These are phyloP conservation scores for Drosophila nikananu DNA, from an alignment of 1,140 invertebrate species.

Conservation along the genomic window DNA sequence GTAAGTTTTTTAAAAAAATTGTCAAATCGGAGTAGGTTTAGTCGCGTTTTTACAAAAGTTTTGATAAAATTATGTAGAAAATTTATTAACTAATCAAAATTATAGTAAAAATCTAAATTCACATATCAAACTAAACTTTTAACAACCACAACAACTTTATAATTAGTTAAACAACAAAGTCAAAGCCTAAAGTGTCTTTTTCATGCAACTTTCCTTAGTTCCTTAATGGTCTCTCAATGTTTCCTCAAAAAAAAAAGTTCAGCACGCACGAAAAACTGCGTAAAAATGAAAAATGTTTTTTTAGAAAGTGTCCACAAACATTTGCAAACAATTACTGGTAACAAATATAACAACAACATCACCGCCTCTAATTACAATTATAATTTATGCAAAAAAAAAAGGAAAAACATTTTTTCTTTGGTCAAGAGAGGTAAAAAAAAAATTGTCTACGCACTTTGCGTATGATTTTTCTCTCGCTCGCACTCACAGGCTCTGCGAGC, in stretches of 20 bases:
- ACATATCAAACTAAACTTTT: background rate
- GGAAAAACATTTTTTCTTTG: constrained; percentile 43
- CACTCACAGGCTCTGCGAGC: background rate
- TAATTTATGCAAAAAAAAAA: constrained; percentile 69
- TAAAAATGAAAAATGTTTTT: constrained; percentile 41
- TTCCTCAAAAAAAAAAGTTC: background rate
- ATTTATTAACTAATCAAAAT: background rate
- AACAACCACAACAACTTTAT: background rate
- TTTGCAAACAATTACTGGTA: constrained; percentile 67
- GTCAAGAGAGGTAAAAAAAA: constrained; percentile 23
- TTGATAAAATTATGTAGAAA: background rate
- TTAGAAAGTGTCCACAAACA: constrained; percentile 61
- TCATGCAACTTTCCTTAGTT: background rate
- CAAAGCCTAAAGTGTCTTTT: background rate
- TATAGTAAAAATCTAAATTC: background rate
- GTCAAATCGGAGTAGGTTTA: too few species aligned
- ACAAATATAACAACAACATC: constrained; percentile 9
- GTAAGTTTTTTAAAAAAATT: background rate
- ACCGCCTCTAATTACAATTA: constrained; percentile 50
- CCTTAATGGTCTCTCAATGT: constrained; percentile 6
- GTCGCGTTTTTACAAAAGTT: background rate
- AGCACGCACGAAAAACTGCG: constrained; percentile 39
- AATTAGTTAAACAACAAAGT: background rate
- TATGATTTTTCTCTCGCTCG: constrained; percentile 47
- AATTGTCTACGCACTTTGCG: constrained; percentile 73